A percentile compares a stretch with the other conserved stretches of the same genome.
Conservation (phyloP, 1,140 invertebrate species). For the Sycophaga agraensis region DNA sequence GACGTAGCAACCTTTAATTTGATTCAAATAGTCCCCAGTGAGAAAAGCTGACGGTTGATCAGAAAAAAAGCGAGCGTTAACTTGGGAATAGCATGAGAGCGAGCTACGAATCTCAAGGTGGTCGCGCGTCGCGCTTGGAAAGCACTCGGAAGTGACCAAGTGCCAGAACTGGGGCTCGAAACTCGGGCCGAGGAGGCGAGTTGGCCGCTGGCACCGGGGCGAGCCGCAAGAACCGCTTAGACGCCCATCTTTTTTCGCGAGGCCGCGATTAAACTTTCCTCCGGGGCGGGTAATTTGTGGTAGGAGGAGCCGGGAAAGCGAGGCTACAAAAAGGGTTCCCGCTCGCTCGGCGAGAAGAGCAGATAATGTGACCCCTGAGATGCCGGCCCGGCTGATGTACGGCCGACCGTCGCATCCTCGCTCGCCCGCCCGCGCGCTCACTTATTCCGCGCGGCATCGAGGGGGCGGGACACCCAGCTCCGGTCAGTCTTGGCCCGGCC, state of each 20-base stretch:
- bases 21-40: no score
- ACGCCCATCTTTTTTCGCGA: conserved; percentile 40
- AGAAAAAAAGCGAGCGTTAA: no score
- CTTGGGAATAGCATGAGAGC: no score
- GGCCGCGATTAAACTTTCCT: conserved; percentile 50
- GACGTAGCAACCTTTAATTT: no score
- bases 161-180: conserved; percentile 12
- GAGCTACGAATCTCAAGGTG: no score
- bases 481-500: conserved; percentile 19
- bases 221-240: conserved; percentile 32
- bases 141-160: no score
- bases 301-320: conserved; percentile 38
- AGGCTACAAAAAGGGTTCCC: conserved; percentile 54
- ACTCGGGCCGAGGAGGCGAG: no score
- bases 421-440: conserved; percentile 28
- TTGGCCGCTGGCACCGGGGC: neutral
- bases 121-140: no score
- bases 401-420: conserved; percentile 38
- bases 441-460: conserved; percentile 38
- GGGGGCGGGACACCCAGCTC: neutral
- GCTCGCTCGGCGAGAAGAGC: conserved; percentile 26
- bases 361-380: conserved; percentile 55
- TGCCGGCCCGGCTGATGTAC: conserved; percentile 51
- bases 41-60: no score
- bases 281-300: conserved; percentile 47